Percentiles rank a stretch among this genome's conserved stretches.
phyloP scores from a whole-genome alignment of 1,140 invertebrate species.

The Calliopsis andreniformis region DNA sequence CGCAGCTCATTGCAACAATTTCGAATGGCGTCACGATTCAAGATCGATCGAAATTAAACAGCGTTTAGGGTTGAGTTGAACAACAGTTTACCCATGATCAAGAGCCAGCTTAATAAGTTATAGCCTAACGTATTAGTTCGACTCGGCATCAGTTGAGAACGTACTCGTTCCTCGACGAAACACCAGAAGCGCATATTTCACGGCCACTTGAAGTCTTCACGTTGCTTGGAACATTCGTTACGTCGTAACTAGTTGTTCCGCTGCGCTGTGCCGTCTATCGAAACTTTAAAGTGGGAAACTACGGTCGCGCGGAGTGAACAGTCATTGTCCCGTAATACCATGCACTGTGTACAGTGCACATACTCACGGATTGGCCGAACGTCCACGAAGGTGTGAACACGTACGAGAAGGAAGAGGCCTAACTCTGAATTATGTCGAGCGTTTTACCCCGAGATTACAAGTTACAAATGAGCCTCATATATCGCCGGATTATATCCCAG shows the following conservation, averaged over 20 bases:
- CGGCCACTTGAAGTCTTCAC: not conserved
- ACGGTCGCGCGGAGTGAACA: not conserved
- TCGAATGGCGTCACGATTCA: too few species aligned
- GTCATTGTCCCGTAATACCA: slow-evolving; percentile 1
- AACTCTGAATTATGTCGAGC: slow-evolving; percentile 69
- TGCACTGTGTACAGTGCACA: too few species aligned
- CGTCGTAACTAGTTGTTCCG: not conserved
- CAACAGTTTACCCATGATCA: too few species aligned
- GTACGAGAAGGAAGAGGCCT: slow-evolving; percentile 28
- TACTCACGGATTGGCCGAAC: too few species aligned
- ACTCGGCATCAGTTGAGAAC: too few species aligned
- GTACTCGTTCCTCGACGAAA: too few species aligned
- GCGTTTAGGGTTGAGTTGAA: too few species aligned
- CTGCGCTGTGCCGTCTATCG: not conserved
- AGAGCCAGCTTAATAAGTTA: too few species aligned
- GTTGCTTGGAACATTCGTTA: not conserved
- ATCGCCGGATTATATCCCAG: slow-evolving; percentile 69
- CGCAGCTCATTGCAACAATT: too few species aligned
- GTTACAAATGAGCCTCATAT: slow-evolving; percentile 75
- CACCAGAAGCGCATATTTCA: not conserved
- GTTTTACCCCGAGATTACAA: slow-evolving; percentile 70
- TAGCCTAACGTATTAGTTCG: too few species aligned
- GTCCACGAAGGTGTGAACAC: too few species aligned
- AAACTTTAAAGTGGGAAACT: not conserved
- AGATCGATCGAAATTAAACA: too few species aligned